Conservation (phyloP, 2,113 vertebrate species). For the Girardinichthys multiradiatus region DNA sequence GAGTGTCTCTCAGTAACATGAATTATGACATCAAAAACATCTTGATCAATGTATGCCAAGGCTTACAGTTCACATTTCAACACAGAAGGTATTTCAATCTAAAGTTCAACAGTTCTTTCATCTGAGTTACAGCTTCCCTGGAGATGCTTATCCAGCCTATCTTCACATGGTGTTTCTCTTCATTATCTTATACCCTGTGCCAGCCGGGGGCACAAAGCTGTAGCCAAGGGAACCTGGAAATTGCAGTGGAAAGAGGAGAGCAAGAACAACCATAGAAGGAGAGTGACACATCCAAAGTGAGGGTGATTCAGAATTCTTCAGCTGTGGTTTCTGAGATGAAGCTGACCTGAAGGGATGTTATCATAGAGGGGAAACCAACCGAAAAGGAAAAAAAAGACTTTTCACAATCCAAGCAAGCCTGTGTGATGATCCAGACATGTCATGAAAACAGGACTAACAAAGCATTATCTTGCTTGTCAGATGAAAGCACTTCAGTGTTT, state of each 20-base stretch:
- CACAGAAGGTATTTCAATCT: background rate
- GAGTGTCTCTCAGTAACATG: no score
- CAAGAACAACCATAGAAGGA: slow-evolving; percentile 23
- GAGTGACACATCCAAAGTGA: slow-evolving; percentile 14
- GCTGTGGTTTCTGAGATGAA: slow-evolving; percentile 10
- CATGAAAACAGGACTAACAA: background rate
- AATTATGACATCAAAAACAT: no score
- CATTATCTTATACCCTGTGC: background rate
- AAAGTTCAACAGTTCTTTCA: slow-evolving; percentile 13
- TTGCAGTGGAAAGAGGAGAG: slow-evolving; percentile 2
- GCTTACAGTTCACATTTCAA: no score
- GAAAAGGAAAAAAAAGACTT: slow-evolving; percentile 5
- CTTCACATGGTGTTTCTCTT: slow-evolving; percentile 14
- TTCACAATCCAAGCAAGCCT: background rate
- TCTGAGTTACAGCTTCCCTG: background rate
- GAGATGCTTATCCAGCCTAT: slow-evolving; percentile 5
- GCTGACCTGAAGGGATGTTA: slow-evolving; percentile 2
- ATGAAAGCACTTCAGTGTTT: background rate
- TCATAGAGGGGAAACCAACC: slow-evolving; percentile 1
- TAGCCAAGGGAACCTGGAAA: slow-evolving; percentile 37
- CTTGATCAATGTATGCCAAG: no score
- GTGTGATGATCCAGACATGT: background rate
- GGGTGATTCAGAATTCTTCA: slow-evolving; percentile 6
- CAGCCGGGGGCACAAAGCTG: slow-evolving; percentile 19
- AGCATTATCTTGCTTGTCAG: background rate